phyloP scores from a whole-genome alignment of 2,797 vertebrate species.

The Acrossocheilus fasciatus region DNA sequence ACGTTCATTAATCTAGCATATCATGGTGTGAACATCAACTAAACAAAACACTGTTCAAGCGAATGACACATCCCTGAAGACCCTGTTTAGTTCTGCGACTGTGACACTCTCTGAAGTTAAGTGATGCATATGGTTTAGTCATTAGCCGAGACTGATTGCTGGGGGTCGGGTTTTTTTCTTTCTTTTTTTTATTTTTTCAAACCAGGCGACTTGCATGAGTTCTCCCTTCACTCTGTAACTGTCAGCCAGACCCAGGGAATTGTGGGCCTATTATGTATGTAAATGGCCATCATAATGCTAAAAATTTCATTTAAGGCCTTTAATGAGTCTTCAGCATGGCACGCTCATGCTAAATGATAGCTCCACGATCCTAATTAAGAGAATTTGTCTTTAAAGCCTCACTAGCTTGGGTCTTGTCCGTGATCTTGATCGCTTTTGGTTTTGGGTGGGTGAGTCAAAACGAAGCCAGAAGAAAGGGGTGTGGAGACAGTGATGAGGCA shows the following conservation, averaged over 20 bases:
- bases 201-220: conserved; percentile 90
- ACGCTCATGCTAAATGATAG: conserved; percentile 91
- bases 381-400: conserved; percentile 94
- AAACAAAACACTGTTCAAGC: conserved; percentile 74
- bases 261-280: conserved; percentile 94
- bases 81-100: conserved; percentile 28
- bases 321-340: conserved; percentile 92
- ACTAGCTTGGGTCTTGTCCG: conserved; percentile 85
- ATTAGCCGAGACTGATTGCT: conserved; percentile 91
- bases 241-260: conserved; percentile 88
- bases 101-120: conserved; percentile 72
- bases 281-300: conserved; percentile 96
- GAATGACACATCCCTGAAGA: conserved; percentile 43
- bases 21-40: conserved; percentile 74
- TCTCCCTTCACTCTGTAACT: conserved; percentile 90
- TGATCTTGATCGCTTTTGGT: conserved; percentile 56
- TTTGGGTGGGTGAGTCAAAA: conserved; percentile 50
- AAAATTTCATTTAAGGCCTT: conserved; percentile 96
- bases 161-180: conserved; percentile 79
- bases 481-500: conserved; percentile 44
- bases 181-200: conserved; percentile 69
- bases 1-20: conserved; percentile 59
- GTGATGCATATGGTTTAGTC: conserved; percentile 84
- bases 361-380: conserved; percentile 94
- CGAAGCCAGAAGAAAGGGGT: conserved; percentile 32